These are phyloP conservation scores for Steatornis caripensis DNA, from an alignment of 2,113 vertebrate species.

Conservation along the genomic window DNA sequence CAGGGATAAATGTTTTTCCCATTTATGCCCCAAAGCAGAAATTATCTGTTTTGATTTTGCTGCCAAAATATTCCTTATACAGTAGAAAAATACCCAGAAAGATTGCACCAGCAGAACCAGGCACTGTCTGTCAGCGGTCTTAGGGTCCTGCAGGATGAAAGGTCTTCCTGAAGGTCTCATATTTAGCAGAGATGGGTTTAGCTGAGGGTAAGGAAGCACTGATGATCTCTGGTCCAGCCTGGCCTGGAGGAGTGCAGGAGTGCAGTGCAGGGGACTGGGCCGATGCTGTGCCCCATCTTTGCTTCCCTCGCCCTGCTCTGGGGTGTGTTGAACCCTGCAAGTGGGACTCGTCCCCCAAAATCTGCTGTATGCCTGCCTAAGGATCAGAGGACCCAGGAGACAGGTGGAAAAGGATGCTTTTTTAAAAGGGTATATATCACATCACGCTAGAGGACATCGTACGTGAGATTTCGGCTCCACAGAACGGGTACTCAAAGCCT, in stretches of 20 bases:
- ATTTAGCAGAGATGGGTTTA: background rate
- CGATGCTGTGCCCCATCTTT: background rate
- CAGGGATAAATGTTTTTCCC: background rate
- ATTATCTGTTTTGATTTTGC: background rate
- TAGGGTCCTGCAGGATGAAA: background rate
- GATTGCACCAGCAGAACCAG: background rate
- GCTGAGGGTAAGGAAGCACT: background rate
- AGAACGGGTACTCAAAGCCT: background rate
- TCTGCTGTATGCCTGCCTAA: background rate
- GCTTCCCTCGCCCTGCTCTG: background rate
- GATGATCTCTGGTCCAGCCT: background rate
- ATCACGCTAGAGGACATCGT: background rate
- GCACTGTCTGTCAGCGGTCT: background rate
- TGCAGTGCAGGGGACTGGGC: background rate
- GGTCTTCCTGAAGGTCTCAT: fast-evolving
- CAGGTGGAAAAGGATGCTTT: background rate
- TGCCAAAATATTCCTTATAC: background rate
- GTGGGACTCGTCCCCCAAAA: background rate
- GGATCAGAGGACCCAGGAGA: background rate
- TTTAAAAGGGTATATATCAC: background rate
- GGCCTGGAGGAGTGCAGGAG: background rate
- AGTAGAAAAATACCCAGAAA: background rate
- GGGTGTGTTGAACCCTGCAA: background rate
- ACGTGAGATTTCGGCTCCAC: background rate
- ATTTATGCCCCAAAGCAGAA: background rate